These are phyloP conservation scores for Silurus aristotelis DNA, from an alignment of 2,797 vertebrate genomes.

Conservation along the genomic window DNA sequence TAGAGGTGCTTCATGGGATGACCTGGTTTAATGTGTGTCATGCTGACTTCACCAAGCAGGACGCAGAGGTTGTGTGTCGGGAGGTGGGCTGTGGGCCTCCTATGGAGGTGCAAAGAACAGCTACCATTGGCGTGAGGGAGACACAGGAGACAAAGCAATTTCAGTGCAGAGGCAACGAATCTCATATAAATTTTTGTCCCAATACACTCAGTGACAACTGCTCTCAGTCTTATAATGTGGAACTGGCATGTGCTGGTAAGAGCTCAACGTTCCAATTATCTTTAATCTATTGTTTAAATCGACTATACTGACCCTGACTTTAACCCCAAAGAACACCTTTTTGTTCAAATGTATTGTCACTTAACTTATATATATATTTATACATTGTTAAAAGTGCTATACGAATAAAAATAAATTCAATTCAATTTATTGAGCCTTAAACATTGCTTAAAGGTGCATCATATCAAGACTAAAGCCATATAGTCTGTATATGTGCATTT, in stretches of 20 bases:
- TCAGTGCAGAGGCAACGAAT: conserved; percentile 67
- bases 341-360: no score
- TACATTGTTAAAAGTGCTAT: no score
- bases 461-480: no score
- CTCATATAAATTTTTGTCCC: background rate
- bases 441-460: no score
- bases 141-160: conserved; percentile 65
- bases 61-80: conserved; percentile 72
- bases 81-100: conserved; percentile 69
- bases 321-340: background rate
- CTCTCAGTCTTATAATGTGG: conserved; percentile 58
- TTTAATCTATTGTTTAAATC: background rate
- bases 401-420: no score
- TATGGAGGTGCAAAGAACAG: conserved; percentile 54
- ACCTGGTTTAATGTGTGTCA: conserved; percentile 68
- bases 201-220: conserved; percentile 29
- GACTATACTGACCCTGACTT: background rate
- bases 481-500: no score
- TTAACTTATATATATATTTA: no score
- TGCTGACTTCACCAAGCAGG: conserved; percentile 65
- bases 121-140: conserved; percentile 40
- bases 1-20: conserved; percentile 54
- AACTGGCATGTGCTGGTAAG: conserved; percentile 66
- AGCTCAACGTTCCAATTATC: background rate
- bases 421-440: no score